Percentiles rank a stretch among this genome's conserved stretches.
These are phyloP conservation scores for Myripristis murdjan DNA, from an alignment of 2,797 vertebrate genomes.

Conservation along the genomic window DNA sequence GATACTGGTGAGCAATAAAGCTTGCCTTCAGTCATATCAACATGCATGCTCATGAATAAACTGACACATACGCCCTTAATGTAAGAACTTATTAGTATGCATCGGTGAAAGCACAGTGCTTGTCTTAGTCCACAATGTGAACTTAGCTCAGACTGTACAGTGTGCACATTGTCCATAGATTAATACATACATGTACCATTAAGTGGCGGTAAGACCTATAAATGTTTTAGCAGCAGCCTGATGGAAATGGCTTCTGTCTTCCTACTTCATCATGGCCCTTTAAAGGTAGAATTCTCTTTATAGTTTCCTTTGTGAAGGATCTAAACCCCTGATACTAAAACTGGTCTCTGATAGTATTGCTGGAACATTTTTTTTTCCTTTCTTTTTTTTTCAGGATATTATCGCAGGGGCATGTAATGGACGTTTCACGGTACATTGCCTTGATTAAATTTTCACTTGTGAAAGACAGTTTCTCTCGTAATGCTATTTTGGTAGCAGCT, in stretches of 20 bases:
- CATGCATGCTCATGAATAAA: neutral
- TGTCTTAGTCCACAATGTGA: too few relatives aligned
- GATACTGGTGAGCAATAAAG: neutral
- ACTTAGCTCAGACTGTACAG: too few relatives aligned
- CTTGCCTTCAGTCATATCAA: neutral
- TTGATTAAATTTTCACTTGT: conserved; percentile 61
- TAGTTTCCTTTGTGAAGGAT: neutral
- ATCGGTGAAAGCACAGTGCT: too few relatives aligned
- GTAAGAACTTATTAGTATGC: too few relatives aligned
- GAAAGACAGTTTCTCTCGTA: conserved; percentile 29
- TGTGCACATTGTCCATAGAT: too few relatives aligned
- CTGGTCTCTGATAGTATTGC: conserved; percentile 21
- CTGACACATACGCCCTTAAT: neutral
- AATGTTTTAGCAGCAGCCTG: too few relatives aligned
- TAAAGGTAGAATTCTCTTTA: neutral
- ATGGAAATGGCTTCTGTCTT: too few relatives aligned
- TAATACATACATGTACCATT: too few relatives aligned
- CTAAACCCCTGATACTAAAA: neutral
- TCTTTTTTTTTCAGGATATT: conserved; percentile 27
- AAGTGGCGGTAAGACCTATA: too few relatives aligned
- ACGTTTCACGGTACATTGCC: conserved; percentile 49
- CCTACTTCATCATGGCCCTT: too few relatives aligned
- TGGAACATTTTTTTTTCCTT: conserved; percentile 1
- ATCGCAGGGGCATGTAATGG: conserved; percentile 54
- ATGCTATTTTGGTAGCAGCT: conserved; percentile 37